Conservation (phyloP, 2,888 invertebrate species). For the Meiosimyza platycephala region DNA sequence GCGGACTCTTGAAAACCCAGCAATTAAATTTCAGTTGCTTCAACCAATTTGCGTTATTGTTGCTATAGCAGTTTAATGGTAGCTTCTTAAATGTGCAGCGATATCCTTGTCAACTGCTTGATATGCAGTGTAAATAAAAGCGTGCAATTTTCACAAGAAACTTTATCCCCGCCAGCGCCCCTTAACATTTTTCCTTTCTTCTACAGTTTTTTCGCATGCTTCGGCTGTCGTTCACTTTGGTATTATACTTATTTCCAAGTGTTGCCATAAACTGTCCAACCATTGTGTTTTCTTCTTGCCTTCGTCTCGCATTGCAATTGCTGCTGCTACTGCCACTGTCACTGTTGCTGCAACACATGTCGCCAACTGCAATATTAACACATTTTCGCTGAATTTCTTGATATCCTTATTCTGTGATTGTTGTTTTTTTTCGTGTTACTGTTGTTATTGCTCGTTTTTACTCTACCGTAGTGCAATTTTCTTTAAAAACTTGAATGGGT, state of each 20-base stretch:
- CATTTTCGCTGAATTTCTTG: conserved; percentile 26
- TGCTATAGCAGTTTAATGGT: no score
- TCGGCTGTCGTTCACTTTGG: conserved; percentile 13
- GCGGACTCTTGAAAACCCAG: not conserved
- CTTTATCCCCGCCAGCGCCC: no score
- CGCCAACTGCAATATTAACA: conserved; percentile 30
- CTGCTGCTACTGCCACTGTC: not conserved
- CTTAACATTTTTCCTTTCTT: no score
- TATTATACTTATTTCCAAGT: conserved; percentile 9
- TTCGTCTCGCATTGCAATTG: not conserved
- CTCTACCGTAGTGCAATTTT: not conserved
- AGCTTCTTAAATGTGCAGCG: no score
- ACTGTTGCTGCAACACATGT: conserved; percentile 16
- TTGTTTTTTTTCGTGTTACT: not conserved
- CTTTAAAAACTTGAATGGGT: conserved; percentile 8
- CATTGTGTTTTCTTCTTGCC: not conserved
- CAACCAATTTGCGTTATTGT: not conserved
- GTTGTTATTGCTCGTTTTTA: conserved; percentile 3
- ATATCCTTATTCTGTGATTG: conserved; percentile 3
- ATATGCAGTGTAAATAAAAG: no score
- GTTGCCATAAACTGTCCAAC: conserved; percentile 15
- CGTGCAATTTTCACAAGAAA: no score
- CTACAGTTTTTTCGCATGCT: not conserved
- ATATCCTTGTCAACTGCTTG: no score
- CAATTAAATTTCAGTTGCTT: not conserved